Percentiles rank a stretch among this genome's conserved stretches.
Conservation (phyloP, 2,888 invertebrate genomes). For the Synanthedon formicaeformis region DNA sequence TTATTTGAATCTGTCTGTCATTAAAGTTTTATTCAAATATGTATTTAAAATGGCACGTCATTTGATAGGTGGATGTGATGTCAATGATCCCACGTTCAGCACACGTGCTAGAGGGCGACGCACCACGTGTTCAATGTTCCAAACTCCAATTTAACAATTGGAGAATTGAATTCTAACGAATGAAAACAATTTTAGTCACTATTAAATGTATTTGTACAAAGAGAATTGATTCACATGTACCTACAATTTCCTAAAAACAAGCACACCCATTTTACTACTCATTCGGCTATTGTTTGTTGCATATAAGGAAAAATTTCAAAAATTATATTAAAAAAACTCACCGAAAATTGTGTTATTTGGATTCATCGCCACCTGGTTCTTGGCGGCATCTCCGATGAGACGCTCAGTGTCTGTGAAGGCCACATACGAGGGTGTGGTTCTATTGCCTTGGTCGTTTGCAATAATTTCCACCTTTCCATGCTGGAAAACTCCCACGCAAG, state of each 20-base stretch:
- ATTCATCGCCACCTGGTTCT: conserved; percentile 89
- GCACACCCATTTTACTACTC: too few relatives aligned
- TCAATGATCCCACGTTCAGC: background rate
- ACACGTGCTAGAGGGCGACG: background rate
- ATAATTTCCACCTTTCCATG: conserved; percentile 92
- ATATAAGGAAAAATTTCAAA: background rate
- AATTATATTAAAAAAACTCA: conserved; percentile 52
- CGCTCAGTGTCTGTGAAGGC: conserved; percentile 88
- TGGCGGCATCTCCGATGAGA: conserved; percentile 86
- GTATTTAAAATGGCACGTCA: too few relatives aligned
- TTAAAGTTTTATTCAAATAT: too few relatives aligned
- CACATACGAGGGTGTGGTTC: conserved; percentile 88
- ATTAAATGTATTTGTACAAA: too few relatives aligned
- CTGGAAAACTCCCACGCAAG: conserved; percentile 93
- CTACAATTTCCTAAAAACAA: too few relatives aligned
- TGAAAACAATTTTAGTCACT: too few relatives aligned
- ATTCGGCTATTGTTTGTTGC: too few relatives aligned
- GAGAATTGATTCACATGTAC: too few relatives aligned
- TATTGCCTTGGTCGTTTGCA: conserved; percentile 91
- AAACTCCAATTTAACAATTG: too few relatives aligned
- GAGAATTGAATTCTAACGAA: too few relatives aligned
- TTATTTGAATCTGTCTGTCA: too few relatives aligned
- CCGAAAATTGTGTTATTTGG: conserved; percentile 89
- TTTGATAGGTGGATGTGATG: background rate
- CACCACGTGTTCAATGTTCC: background rate